These are phyloP conservation scores for Lamellibrachia columna DNA, from an alignment of 2,888 invertebrate genomes.

Conservation along the genomic window DNA sequence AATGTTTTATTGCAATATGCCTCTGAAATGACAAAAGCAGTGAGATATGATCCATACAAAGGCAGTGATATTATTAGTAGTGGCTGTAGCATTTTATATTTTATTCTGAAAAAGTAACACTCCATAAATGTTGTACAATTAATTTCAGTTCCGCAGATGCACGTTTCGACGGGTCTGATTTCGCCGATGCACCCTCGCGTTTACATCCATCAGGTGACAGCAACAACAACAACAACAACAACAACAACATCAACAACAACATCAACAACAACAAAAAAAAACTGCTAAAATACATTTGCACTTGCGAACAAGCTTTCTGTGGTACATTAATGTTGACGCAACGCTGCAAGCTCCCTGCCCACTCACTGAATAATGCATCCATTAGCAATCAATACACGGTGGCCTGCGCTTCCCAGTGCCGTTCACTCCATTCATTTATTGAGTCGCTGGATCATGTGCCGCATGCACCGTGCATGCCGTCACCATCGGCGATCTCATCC, in stretches of 20 bases:
- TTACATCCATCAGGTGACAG: background rate
- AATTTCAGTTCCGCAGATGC: background rate
- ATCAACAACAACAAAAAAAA: background rate
- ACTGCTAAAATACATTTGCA: background rate
- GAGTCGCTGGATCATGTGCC: background rate
- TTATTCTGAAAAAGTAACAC: background rate
- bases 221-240: background rate
- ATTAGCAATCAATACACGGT: conserved; percentile 16
- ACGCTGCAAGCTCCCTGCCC: background rate
- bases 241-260: no score
- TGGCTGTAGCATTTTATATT: background rate
- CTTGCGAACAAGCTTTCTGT: background rate
- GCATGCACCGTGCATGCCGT: background rate
- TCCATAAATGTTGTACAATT: background rate
- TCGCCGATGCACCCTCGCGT: background rate
- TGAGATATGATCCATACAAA: background rate
- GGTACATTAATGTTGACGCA: background rate
- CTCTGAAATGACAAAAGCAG: no score
- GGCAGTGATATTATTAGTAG: background rate
- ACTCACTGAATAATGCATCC: background rate
- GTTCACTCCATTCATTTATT: background rate
- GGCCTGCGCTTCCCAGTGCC: background rate
- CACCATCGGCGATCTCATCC: background rate
- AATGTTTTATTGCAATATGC: no score
- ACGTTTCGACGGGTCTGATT: background rate